Percentiles rank a stretch among this genome's conserved stretches.
Evolutionary conservation across 2,888 invertebrate species (phyloP).

Genomic region (Harpagoxenus sublaevis): DNA sequence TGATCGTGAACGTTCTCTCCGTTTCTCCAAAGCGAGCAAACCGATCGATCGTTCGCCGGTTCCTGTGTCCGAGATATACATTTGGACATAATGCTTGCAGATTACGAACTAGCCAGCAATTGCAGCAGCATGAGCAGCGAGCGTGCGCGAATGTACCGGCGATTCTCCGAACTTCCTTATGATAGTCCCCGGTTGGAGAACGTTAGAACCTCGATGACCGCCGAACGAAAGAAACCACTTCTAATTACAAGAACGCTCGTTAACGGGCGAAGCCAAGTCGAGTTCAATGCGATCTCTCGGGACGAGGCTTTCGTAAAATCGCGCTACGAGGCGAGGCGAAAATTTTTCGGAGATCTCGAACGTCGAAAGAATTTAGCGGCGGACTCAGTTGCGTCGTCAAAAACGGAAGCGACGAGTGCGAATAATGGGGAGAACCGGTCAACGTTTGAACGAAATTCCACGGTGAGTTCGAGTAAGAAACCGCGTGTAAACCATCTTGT

Average conservation of each 20-base stretch:
- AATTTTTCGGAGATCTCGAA: conserved; percentile 73
- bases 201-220: conserved; percentile 71
- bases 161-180: conserved; percentile 54
- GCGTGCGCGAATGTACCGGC: conserved; percentile 49
- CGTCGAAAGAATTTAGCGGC: neutral
- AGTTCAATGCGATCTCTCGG: neutral
- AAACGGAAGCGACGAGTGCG: neutral
- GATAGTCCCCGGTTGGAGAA: conserved; percentile 75
- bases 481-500: neutral
- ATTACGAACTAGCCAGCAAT: conserved; percentile 76
- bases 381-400: neutral
- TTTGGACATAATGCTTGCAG: conserved; percentile 82
- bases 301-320: neutral
- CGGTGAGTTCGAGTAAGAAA: neutral
- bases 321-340: conserved; percentile 61
- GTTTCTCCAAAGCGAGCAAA: conserved; percentile 45
- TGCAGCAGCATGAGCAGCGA: conserved; percentile 68
- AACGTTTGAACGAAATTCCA: conserved; percentile 41
- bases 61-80: conserved; percentile 70
- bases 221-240: conserved; percentile 76
- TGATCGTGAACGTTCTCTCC: conserved; percentile 49
- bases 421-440: neutral
- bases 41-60: conserved; percentile 43
- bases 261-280: neutral
- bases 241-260: conserved; percentile 44